Conservation (phyloP, 2,888 invertebrate genomes). For the Hemicrepidius hirtus region DNA sequence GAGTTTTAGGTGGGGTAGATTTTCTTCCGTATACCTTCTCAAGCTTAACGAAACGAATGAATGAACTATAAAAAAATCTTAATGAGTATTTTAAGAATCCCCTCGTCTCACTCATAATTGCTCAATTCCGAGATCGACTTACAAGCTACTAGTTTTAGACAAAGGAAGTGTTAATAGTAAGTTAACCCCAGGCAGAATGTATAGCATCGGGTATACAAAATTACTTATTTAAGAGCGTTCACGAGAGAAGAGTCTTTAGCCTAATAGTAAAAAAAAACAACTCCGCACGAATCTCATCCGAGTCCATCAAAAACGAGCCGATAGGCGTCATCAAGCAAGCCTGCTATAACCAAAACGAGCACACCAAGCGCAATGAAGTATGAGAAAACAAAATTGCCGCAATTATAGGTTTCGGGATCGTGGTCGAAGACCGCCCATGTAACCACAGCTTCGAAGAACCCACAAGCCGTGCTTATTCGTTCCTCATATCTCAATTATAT, state of each 20-base stretch:
- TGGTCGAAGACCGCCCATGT: slow-evolving; percentile 70
- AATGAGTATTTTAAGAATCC: too few species aligned
- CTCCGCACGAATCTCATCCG: slow-evolving; percentile 61
- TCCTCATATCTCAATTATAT: slow-evolving; percentile 70
- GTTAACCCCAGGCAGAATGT: slow-evolving; percentile 40
- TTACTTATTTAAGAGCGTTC: slow-evolving; percentile 54
- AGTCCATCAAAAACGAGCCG: slow-evolving; percentile 62
- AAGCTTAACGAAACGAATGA: neutral
- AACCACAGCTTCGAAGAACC: slow-evolving; percentile 68
- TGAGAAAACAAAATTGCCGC: slow-evolving; percentile 71
- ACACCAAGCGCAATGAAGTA: slow-evolving; percentile 67
- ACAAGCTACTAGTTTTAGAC: slow-evolving; percentile 54
- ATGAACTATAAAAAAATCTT: neutral
- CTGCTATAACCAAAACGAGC: slow-evolving; percentile 64
- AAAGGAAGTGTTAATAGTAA: slow-evolving; percentile 55
- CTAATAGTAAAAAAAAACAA: slow-evolving; percentile 54
- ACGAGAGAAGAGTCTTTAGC: slow-evolving; percentile 34
- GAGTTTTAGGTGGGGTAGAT: too few species aligned
- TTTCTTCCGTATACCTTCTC: too few species aligned
- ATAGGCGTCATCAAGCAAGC: slow-evolving; percentile 64
- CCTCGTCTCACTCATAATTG: slow-evolving; percentile 28
- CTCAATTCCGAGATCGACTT: slow-evolving; percentile 30
- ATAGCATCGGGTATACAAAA: slow-evolving; percentile 50
- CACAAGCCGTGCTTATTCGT: slow-evolving; percentile 62
- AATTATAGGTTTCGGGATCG: slow-evolving; percentile 70